A percentile compares a stretch with the other conserved stretches of the same genome.
phyloP scores from a whole-genome alignment of 2,113 vertebrate genomes.

The Erinaceus europaeus region DNA sequence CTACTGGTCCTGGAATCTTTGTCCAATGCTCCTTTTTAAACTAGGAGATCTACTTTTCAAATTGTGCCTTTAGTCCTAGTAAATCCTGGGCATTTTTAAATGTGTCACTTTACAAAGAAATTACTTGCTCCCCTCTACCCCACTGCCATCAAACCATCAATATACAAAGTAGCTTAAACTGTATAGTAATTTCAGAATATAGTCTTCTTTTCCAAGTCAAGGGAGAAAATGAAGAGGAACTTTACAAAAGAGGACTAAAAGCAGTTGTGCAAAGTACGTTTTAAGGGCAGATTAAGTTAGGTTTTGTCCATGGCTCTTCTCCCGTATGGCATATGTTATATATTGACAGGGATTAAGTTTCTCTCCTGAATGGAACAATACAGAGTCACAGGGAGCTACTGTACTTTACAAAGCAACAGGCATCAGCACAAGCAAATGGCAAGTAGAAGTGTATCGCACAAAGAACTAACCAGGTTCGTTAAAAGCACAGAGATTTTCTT shows the following conservation, averaged over 20 bases:
- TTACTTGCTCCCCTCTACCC: background rate
- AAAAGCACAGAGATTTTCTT: constrained; percentile 39
- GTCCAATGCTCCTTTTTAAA: constrained; percentile 37
- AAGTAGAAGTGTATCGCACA: constrained; percentile 42
- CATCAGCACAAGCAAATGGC: constrained; percentile 5
- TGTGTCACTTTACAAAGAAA: constrained; percentile 33
- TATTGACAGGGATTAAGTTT: constrained; percentile 81
- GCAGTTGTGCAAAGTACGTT: constrained; percentile 10
- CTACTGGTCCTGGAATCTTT: background rate
- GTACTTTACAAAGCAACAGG: constrained; percentile 63
- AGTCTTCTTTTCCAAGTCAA: constrained; percentile 34
- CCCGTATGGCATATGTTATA: constrained; percentile 70
- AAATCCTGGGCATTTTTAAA: background rate
- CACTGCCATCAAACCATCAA: background rate
- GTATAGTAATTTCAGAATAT: too few relatives aligned
- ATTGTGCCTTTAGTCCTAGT: background rate
- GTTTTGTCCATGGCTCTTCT: constrained; percentile 54
- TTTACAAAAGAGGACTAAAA: constrained; percentile 26
- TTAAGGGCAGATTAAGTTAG: constrained; percentile 49
- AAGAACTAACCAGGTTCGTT: constrained; percentile 50
- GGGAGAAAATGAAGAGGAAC: constrained; percentile 54
- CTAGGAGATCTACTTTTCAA: constrained; percentile 21
- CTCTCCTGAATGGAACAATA: constrained; percentile 77
- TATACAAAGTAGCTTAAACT: background rate
- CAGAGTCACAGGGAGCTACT: constrained; percentile 73